Evolutionary conservation across 2,113 vertebrate genomes (phyloP).

Genomic region (Glaucomys volans): DNA sequence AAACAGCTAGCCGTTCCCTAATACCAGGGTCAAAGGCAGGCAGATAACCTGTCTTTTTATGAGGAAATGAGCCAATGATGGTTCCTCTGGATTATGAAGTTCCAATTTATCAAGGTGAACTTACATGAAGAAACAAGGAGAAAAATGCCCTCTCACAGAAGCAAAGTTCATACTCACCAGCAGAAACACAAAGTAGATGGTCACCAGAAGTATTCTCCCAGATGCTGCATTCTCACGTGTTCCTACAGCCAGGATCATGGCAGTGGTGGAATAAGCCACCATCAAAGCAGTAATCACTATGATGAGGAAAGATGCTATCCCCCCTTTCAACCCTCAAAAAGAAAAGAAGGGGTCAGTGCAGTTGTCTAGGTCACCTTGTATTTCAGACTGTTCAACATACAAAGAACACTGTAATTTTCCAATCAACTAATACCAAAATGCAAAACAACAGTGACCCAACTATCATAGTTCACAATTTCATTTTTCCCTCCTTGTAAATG

Average conservation of each 20-base stretch:
- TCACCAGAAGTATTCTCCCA: conserved; percentile 92
- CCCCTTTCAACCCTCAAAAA: conserved; percentile 90
- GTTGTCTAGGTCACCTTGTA: not conserved
- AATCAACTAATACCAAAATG: not conserved
- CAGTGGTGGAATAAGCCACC: conserved; percentile 91
- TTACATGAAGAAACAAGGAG: not conserved
- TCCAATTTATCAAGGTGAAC: not conserved
- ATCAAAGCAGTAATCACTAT: conserved; percentile 91
- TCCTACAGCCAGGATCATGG: conserved; percentile 93
- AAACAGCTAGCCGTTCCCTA: not conserved
- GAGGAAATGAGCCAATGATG: not conserved
- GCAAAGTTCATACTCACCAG: conserved; percentile 87
- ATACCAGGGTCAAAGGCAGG: not conserved
- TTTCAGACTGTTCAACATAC: not conserved
- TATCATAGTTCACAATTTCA: not conserved
- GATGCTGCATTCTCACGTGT: conserved; percentile 91
- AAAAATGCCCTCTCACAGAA: not conserved
- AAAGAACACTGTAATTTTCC: not conserved
- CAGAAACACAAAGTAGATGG: conserved; percentile 93
- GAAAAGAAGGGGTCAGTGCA: not conserved
- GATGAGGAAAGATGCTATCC: conserved; percentile 88
- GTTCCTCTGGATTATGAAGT: not conserved
- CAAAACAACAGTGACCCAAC: not conserved
- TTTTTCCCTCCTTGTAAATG: not conserved
- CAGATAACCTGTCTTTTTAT: not conserved